These are phyloP conservation scores for Pocillopora damicornis DNA, from an alignment of 64 coral and sea anemone species.

Conservation along the genomic window DNA sequence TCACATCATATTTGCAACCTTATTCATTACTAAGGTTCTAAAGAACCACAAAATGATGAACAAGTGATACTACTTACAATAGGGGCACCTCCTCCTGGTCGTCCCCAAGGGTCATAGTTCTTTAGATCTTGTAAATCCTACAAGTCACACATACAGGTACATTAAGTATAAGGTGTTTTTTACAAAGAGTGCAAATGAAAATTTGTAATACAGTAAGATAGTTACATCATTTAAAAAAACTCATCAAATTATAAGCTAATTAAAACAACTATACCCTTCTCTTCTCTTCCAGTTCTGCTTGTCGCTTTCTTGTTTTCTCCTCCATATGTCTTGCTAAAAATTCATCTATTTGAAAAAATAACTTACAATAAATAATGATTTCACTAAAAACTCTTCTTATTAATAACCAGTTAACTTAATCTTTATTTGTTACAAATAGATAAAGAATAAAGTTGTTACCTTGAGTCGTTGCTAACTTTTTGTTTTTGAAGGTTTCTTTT, in stretches of 20 bases:
- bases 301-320: slow-evolving; percentile 21
- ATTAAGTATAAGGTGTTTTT: neutral
- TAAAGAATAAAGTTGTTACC: slow-evolving; percentile 11
- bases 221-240: too few species aligned
- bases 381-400: neutral
- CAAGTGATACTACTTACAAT: neutral
- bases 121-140: slow-evolving; percentile 40
- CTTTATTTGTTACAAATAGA: neutral
- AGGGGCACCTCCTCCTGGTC: slow-evolving; percentile 41
- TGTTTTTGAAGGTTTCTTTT: slow-evolving; percentile 20
- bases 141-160: neutral
- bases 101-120: slow-evolving; percentile 35
- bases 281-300: slow-evolving; percentile 40
- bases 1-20: too few species aligned
- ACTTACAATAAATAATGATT: neutral
- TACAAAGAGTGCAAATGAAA: too few species aligned
- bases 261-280: slow-evolving; percentile 33
- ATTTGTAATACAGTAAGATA: too few species aligned
- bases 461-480: slow-evolving; percentile 36
- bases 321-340: slow-evolving; percentile 39
- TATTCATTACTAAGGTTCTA: too few species aligned
- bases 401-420: neutral
- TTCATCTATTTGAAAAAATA: slow-evolving; percentile 37
- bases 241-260: neutral
- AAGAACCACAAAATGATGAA: too few species aligned